Percentiles rank a stretch among this genome's conserved stretches.
Evolutionary conservation across 2,888 invertebrate species (phyloP).

Genomic region (Amphipyra tragopoginis): DNA sequence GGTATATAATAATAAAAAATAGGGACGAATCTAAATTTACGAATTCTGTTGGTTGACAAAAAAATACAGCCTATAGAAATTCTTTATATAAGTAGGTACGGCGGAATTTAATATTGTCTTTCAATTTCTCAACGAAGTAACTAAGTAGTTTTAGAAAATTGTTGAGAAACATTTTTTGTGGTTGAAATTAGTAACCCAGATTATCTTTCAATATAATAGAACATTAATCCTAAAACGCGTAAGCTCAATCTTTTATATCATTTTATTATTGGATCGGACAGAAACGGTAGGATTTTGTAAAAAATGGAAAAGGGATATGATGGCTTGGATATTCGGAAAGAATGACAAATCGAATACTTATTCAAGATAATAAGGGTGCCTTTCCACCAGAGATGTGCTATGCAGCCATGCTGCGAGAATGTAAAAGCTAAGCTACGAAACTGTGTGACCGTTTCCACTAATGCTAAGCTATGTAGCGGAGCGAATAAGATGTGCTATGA

Average conservation of each 20-base stretch:
- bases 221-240: conserved; percentile 1
- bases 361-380: no score
- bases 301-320: conserved; percentile 10
- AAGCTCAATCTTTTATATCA: conserved; percentile 11
- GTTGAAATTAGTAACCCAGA: background rate
- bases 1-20: no score
- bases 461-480: no score
- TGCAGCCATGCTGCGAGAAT: no score
- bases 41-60: background rate
- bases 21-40: background rate
- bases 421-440: no score
- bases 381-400: no score
- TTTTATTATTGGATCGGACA: conserved; percentile 5
- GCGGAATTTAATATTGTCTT: conserved; percentile 9
- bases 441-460: no score
- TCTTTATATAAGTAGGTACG: background rate
- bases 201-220: background rate
- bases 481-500: no score
- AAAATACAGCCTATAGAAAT: background rate
- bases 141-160: background rate
- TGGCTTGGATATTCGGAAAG: conserved; percentile 30
- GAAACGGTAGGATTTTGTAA: conserved; percentile 9
- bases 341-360: conserved; percentile 34
- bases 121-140: background rate
- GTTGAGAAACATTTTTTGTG: no score